Evolutionary conservation across 2,113 vertebrate species (phyloP).

Genomic region (Phylloscopus whistleri): DNA sequence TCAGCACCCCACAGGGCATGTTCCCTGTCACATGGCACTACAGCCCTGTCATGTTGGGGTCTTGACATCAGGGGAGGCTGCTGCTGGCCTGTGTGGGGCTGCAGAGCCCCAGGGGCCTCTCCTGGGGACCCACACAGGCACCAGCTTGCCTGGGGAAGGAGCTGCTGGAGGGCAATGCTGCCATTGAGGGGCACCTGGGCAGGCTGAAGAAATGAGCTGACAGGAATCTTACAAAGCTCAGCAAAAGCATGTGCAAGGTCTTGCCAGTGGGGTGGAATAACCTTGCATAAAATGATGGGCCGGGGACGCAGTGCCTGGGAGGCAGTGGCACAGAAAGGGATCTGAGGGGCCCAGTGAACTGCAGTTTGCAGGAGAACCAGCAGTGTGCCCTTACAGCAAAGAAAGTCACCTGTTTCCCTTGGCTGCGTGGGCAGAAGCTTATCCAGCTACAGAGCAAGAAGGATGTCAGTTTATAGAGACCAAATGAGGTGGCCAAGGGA

Average conservation of each 20-base stretch:
- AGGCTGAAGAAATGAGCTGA: neutral
- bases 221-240: neutral
- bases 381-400: neutral
- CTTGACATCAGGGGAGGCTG: neutral
- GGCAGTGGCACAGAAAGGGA: neutral
- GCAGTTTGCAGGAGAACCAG: neutral
- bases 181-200: neutral
- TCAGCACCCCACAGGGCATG: neutral
- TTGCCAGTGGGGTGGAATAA: neutral
- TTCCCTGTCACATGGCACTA: neutral
- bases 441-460: neutral
- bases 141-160: neutral
- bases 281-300: neutral
- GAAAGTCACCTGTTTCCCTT: neutral
- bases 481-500: neutral
- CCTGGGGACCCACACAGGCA: neutral
- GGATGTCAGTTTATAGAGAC: neutral
- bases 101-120: neutral
- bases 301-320: neutral
- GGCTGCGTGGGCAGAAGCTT: neutral
- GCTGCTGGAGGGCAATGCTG: neutral
- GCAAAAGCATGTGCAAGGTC: neutral
- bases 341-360: neutral
- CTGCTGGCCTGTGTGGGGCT: neutral
- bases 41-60: neutral